These are phyloP conservation scores for Lepas anatifera DNA, from an alignment of 2,888 invertebrate genomes.

Conservation along the genomic window DNA sequence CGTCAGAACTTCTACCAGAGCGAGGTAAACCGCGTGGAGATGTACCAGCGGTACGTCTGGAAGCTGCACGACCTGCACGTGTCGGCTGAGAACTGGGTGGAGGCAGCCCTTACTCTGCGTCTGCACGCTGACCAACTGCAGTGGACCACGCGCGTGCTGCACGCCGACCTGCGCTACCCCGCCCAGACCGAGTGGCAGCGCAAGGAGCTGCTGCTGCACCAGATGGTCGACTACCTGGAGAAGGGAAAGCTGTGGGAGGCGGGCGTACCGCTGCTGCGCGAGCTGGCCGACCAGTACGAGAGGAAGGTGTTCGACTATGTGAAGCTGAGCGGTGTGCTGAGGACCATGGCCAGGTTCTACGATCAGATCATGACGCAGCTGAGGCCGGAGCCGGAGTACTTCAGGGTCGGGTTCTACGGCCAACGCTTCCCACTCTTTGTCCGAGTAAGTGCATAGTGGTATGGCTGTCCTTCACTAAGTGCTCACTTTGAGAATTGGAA, in stretches of 20 bases:
- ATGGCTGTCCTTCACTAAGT: no score
- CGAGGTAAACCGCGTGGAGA: conserved; percentile 86
- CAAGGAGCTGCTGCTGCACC: conserved; percentile 54
- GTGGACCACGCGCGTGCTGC: conserved; percentile 46
- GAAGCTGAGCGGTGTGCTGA: conserved; percentile 68
- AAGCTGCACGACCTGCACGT: conserved; percentile 85
- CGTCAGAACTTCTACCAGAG: conserved; percentile 87
- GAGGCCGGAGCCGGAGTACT: conserved; percentile 87
- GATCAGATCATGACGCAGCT: conserved; percentile 79
- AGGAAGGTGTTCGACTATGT: conserved; percentile 73
- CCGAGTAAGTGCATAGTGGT: conserved; percentile 54
- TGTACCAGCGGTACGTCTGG: conserved; percentile 91
- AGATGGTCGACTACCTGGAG: conserved; percentile 84
- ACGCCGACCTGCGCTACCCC: conserved; percentile 39
- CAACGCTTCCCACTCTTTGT: conserved; percentile 88
- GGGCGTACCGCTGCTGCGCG: conserved; percentile 81
- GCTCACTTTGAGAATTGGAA: no score
- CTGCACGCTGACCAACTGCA: conserved; percentile 78
- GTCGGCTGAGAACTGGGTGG: conserved; percentile 81
- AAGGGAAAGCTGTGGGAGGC: conserved; percentile 95
- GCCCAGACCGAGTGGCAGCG: conserved; percentile 77
- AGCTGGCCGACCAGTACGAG: conserved; percentile 76
- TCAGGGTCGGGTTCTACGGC: conserved; percentile 89
- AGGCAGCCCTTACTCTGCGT: conserved; percentile 87
- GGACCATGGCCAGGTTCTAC: conserved; percentile 76